Percentiles rank a stretch among this genome's conserved stretches.
Evolutionary conservation across 2,113 vertebrate genomes (phyloP).

Genomic region (Pelodiscus sinensis): DNA sequence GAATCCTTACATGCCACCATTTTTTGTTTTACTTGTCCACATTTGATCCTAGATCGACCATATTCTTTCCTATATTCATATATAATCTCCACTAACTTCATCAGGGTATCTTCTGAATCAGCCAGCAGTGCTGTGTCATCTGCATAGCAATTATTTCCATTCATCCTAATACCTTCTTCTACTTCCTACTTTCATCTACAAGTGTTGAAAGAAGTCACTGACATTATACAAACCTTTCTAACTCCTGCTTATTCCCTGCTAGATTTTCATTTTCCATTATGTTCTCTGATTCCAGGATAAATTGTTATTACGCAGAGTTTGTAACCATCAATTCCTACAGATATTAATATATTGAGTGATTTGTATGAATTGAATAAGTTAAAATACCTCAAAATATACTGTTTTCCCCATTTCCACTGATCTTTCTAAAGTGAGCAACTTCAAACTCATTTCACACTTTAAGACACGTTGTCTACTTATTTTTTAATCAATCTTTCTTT

Average conservation of each 20-base stretch:
- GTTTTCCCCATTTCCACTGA: neutral
- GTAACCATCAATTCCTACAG: neutral
- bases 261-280: neutral
- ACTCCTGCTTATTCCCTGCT: neutral
- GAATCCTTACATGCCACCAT: neutral
- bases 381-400: neutral
- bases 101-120: neutral
- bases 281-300: neutral
- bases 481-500: neutral
- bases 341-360: neutral
- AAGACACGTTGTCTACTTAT: neutral
- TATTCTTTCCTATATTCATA: neutral
- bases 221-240: neutral
- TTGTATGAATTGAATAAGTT: neutral
- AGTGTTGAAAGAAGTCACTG: neutral
- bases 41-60: neutral
- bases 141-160: neutral
- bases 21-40: neutral
- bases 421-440: neutral
- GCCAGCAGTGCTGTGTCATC: neutral
- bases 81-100: neutral
- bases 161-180: neutral
- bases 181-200: neutral
- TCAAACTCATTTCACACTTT: neutral
- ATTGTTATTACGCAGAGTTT: neutral